These are phyloP conservation scores for Mohoua ochrocephala DNA, from an alignment of 2,113 vertebrate species.

Conservation along the genomic window DNA sequence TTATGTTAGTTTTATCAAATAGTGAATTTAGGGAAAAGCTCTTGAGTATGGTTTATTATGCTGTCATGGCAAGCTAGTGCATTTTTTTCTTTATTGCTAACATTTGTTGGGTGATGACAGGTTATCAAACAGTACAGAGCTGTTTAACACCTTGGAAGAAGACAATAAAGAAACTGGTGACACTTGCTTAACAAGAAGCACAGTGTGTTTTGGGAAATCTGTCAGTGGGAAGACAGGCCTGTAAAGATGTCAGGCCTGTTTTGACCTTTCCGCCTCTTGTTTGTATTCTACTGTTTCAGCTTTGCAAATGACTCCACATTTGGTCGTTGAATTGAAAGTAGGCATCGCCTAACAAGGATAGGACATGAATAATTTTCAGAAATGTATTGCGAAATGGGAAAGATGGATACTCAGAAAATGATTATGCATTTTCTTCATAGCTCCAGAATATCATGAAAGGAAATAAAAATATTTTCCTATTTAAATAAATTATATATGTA, in stretches of 20 bases:
- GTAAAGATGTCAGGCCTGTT: not conserved
- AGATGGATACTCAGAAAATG: not conserved
- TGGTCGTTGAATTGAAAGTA: not conserved
- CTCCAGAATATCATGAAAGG: not conserved
- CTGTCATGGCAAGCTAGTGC: not conserved
- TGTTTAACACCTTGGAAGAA: slow-evolving; percentile 16
- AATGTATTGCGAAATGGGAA: not conserved
- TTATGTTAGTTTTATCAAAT: not conserved
- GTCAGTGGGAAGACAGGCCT: not conserved
- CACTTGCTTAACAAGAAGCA: slow-evolving; percentile 22
- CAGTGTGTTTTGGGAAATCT: not conserved
- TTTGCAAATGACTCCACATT: not conserved
- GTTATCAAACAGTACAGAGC: slow-evolving; percentile 4
- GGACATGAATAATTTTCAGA: not conserved
- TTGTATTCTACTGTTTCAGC: not conserved
- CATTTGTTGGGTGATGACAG: slow-evolving; percentile 21
- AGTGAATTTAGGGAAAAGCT: not conserved
- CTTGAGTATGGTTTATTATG: not conserved
- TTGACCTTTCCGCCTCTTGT: not conserved
- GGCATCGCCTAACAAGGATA: not conserved
- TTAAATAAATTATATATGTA: not conserved
- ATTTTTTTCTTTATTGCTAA: slow-evolving; percentile 15
- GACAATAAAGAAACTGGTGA: not conserved
- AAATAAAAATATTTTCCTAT: not conserved
- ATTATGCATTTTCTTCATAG: not conserved